Evolutionary conservation across 37 sponge, comb jelly and placozoan species (phyloP), one percentile per base, ranked within the genome.

Genomic region (Tethya wilhelma): DNA sequence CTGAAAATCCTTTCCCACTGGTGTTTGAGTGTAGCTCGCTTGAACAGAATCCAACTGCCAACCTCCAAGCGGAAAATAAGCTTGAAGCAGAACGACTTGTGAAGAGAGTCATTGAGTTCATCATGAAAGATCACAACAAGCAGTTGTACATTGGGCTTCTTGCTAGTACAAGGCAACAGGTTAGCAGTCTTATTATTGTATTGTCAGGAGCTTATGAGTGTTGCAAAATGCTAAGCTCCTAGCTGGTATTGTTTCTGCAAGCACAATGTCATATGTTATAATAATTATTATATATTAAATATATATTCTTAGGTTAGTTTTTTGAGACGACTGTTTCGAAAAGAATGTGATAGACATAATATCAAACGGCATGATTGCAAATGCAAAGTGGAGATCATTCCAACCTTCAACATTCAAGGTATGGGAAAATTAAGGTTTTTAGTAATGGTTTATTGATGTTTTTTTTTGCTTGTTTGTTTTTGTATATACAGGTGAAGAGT

Each of bases 161-260:
- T 45, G 75, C 90, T 45, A 38, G 81, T 9, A 64, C 81, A 39
- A 44, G 71, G 46, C 57, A 72, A 17, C 86, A 84, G 65, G 90
- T 90, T 42, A 71, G 67, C 56, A 57, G 12, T 28, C 62, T 20
- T 34, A 60, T 26, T 71, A 60, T 60, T 60, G 63, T 60, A 60
- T 7, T 12, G 11, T 7, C 9, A 49, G 53, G 53, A 49, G n/a
- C n/a, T n/a, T n/a, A n/a, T n/a, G n/a, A n/a, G n/a, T n/a, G n/a
- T n/a, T n/a, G n/a, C n/a, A n/a, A n/a, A n/a, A n/a, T n/a, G n/a
- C n/a, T n/a, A n/a, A n/a, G n/a, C n/a, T n/a, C n/a, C n/a, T n/a
- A n/a, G n/a, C n/a, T n/a, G n/a, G n/a, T n/a, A n/a, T n/a, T n/a
- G n/a, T n/a, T n/a, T n/a, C n/a, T n/a, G n/a, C n/a, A n/a, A n/a